Evolutionary conservation across 2,797 vertebrate species (phyloP).

Genomic region (Halcyon chelicuti): DNA sequence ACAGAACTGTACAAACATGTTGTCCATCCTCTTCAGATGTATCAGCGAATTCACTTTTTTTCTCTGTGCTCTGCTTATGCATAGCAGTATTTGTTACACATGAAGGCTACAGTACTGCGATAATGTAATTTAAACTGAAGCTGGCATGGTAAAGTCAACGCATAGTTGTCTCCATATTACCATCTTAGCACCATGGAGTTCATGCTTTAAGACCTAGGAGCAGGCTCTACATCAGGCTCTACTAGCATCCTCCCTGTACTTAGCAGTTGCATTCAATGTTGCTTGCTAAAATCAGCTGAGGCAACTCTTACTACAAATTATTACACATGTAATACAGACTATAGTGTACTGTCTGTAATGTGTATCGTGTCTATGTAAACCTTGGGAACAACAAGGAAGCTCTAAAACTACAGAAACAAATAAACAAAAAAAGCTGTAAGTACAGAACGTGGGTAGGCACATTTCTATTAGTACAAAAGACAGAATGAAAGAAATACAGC

Average conservation of each 20-base stretch:
- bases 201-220: neutral
- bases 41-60: neutral
- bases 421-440: too few species aligned
- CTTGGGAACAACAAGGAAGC: neutral
- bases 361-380: neutral
- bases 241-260: neutral
- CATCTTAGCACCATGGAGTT: neutral
- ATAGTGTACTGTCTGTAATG: neutral
- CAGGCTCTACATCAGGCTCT: neutral
- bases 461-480: neutral
- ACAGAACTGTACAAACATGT: neutral
- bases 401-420: neutral
- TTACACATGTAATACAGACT: neutral
- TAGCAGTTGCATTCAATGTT: neutral
- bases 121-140: neutral
- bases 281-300: neutral
- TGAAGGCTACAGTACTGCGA: neutral
- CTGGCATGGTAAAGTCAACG: neutral
- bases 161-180: neutral
- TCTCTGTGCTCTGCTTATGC: neutral
- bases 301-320: neutral
- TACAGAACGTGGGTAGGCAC: neutral
- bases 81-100: neutral
- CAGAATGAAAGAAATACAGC: neutral
- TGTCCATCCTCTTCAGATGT: neutral